Evolutionary conservation across 2,113 vertebrate genomes (phyloP).

Genomic region (Neolamprologus variostigma): DNA sequence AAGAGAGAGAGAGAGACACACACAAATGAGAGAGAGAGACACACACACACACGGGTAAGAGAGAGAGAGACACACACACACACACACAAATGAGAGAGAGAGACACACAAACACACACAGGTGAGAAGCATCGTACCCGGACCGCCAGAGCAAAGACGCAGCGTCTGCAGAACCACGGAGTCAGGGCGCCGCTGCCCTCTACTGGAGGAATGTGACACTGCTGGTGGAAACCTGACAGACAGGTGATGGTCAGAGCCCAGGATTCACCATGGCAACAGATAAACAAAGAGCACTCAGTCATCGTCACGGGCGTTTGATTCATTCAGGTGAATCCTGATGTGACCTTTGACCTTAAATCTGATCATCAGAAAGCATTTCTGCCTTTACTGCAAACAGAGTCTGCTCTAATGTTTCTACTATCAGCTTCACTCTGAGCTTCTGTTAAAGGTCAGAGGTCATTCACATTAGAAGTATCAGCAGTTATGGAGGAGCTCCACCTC

Average conservation of each 20-base stretch:
- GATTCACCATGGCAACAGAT: background rate
- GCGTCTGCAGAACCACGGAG: conserved; percentile 92
- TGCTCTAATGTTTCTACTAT: background rate
- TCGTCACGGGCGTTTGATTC: background rate
- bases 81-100: too few species aligned
- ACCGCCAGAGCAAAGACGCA: conserved; percentile 89
- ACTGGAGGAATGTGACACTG: conserved; percentile 88
- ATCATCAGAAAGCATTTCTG: background rate
- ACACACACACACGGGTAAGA: too few species aligned
- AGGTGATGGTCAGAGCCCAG: background rate
- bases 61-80: too few species aligned
- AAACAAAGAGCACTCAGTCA: background rate
- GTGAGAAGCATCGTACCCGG: background rate
- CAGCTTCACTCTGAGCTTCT: background rate
- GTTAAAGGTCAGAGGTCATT: background rate
- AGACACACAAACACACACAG: background rate
- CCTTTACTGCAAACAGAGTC: background rate
- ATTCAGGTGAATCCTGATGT: background rate
- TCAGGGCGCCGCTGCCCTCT: conserved; percentile 55
- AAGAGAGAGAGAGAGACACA: too few species aligned
- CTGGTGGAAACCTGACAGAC: conserved; percentile 87
- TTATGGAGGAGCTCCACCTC: background rate
- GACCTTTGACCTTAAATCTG: background rate
- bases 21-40: too few species aligned
- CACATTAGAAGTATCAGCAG: background rate